phyloP scores from a whole-genome alignment of 2,113 vertebrate genomes.

The Pachyramphus minor region DNA sequence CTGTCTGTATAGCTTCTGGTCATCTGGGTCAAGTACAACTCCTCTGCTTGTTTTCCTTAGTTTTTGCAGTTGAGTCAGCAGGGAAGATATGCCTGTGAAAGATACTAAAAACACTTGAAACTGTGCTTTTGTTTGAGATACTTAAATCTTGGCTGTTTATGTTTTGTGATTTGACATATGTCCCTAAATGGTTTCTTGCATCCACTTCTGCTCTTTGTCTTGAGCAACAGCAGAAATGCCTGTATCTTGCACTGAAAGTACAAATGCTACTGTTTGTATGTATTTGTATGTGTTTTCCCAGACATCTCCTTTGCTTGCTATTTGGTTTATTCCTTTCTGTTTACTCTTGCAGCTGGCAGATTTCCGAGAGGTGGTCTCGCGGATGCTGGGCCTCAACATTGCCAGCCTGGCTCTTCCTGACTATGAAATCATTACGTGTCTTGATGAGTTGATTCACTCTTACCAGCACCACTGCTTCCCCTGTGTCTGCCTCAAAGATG shows the following conservation, averaged over 20 bases:
- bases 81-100: not conserved
- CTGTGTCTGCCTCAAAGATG: constrained; percentile 64
- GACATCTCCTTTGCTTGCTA: not conserved
- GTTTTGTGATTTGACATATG: not conserved
- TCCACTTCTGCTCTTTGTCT: not conserved
- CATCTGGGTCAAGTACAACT: not conserved
- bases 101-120: not conserved
- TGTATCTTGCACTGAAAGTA: not conserved
- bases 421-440: constrained; percentile 82
- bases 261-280: not conserved
- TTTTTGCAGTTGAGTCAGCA: not conserved
- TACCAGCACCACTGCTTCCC: constrained; percentile 70
- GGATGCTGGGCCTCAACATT: constrained; percentile 78
- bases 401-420: constrained; percentile 75
- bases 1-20: not conserved
- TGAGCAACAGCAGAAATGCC: not conserved
- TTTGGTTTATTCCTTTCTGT: not conserved
- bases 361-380: constrained; percentile 81
- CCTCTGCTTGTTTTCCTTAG: not conserved
- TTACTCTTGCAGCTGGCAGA: constrained; percentile 78
- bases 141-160: not conserved
- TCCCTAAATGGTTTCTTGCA: not conserved
- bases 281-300: not conserved
- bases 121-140: not conserved
- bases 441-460: constrained; percentile 78